Evolutionary conservation across 2,888 invertebrate genomes (phyloP), one percentile per base, ranked within the genome.

Genomic region (Caenorhabditis becei): DNA sequence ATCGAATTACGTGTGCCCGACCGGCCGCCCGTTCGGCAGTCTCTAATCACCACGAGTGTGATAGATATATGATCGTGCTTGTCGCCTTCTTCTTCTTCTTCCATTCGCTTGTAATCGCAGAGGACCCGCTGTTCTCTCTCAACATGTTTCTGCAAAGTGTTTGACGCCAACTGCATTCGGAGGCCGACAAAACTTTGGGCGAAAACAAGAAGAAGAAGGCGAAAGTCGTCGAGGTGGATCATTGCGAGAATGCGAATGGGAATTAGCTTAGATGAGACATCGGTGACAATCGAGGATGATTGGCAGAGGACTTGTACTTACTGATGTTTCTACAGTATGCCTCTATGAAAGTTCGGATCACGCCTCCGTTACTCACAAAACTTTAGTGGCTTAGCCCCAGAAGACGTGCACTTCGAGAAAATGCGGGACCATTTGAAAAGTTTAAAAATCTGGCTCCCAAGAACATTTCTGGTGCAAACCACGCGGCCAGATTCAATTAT

Each of bases 41-140:
- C 63, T 20, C 54, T 66, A 56, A 58, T 70, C 59, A 24, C 20
- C 18, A 23, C 20, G 61, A 51, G 62, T 71, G 54, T 71, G 71
- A 71, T 71, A 71, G 71, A 71, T 71, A 71, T 71, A 62, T 71
- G 62, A 71, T 71, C 62, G 62, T 70, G 70, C 70, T 69, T 69
- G 69, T 56, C 47, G 24, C 26, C 62, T 47, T 32, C 32, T 32
- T 32, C 32, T 32, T 32, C 32, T 32, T 41, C n/a, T 26, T 47
- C 58, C 47, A n/a, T 56, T 58, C 23, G 44, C 44, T 61, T 53
- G 59, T 59, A 59, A 69, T 69, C 59, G 59, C 41, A 41, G 41
- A 41, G 41, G 16, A n/a, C n/a, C 41, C 3, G 41, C 41, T 14
- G 41, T 32, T 58, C 58, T 66, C 41, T 47, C 71, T 71, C 63